Conservation (phyloP, 2,113 vertebrate genomes). For the Elephantulus edwardii region DNA sequence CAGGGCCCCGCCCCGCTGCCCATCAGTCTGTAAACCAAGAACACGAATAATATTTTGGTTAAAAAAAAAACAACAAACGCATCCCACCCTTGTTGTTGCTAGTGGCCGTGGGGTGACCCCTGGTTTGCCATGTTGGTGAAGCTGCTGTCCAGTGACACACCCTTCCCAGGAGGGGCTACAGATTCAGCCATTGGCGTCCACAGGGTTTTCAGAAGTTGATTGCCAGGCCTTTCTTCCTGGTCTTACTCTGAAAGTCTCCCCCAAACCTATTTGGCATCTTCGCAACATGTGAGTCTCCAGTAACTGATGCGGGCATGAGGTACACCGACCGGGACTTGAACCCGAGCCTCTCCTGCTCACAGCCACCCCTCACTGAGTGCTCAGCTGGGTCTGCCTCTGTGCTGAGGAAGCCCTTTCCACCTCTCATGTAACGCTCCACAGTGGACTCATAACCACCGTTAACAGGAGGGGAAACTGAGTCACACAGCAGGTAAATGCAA, state of each 20-base stretch:
- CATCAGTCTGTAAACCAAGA: neutral
- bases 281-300: neutral
- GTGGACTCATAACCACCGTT: neutral
- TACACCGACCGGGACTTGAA: neutral
- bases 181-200: neutral
- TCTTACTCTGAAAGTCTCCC: neutral
- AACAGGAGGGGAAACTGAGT: neutral
- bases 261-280: neutral
- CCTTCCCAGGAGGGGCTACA: no score
- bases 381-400: fast-evolving
- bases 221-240: neutral
- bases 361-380: neutral
- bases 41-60: neutral
- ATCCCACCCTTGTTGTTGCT: neutral
- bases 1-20: neutral
- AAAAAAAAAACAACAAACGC: neutral
- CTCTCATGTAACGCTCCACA: neutral
- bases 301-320: neutral
- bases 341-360: neutral
- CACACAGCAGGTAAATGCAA: neutral
- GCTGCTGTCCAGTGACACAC: neutral
- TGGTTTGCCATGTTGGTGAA: no score
- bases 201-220: neutral
- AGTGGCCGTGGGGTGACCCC: neutral
- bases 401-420: neutral